A percentile compares a stretch with the other conserved stretches of the same genome.
phyloP scores from a whole-genome alignment of 1,140 invertebrate species.

The Drosophila burlai region DNA sequence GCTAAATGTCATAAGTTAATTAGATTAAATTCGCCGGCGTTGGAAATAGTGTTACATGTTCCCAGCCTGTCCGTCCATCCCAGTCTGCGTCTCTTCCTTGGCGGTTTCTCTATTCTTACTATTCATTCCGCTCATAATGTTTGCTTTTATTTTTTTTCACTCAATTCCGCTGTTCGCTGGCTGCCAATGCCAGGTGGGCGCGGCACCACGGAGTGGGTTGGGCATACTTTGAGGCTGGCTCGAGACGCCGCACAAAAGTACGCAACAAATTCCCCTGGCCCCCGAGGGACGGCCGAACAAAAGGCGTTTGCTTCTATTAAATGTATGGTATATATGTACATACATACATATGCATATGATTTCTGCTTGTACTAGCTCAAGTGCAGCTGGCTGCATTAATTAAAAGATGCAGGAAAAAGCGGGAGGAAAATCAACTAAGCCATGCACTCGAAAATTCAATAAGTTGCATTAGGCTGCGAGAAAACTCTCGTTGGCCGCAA shows the following conservation, averaged over 20 bases:
- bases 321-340: neutral
- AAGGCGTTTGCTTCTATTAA: conserved; percentile 31
- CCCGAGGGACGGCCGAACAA: conserved; percentile 31
- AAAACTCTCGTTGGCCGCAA: conserved; percentile 44
- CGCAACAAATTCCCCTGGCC: conserved; percentile 32
- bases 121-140: conserved; percentile 37
- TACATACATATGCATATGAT: neutral
- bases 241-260: conserved; percentile 57
- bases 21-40: conserved; percentile 70
- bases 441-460: conserved; percentile 71
- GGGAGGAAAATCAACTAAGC: conserved; percentile 56
- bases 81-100: conserved; percentile 5
- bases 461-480: conserved; percentile 66
- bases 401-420: conserved; percentile 45
- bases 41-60: conserved; percentile 55
- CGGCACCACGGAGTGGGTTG: conserved; percentile 7
- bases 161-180: conserved; percentile 33
- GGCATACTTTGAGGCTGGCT: conserved; percentile 65
- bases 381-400: conserved; percentile 63
- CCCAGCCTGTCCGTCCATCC: neutral
- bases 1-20: conserved; percentile 81
- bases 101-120: conserved; percentile 40
- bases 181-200: conserved; percentile 68
- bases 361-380: conserved; percentile 17
- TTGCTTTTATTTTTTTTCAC: conserved; percentile 14